phyloP scores from a whole-genome alignment of 1,140 invertebrate species.

The Drosophila insularis region DNA sequence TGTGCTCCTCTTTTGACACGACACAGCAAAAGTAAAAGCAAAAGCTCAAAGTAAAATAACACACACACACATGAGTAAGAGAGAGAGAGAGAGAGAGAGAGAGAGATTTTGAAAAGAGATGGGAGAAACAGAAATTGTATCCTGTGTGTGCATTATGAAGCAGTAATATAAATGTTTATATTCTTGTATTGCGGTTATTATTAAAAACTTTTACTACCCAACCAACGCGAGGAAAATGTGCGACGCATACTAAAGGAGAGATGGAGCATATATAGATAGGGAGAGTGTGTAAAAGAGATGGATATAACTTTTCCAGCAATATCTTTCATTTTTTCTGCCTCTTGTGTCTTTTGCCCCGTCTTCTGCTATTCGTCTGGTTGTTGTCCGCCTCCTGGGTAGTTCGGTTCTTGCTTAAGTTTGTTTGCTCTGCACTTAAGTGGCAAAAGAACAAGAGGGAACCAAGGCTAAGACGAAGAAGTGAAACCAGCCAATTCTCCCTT shows the following conservation, averaged over 20 bases:
- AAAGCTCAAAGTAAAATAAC: slow-evolving; percentile 68
- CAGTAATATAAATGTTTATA: slow-evolving; percentile 81
- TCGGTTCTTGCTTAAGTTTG: slow-evolving; percentile 57
- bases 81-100: neutral
- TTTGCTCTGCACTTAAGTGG: slow-evolving; percentile 72
- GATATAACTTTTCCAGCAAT: slow-evolving; percentile 71
- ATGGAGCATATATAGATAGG: neutral
- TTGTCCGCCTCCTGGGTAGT: slow-evolving; percentile 5
- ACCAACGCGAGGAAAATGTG: slow-evolving; percentile 29
- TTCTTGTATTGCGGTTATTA: slow-evolving; percentile 81
- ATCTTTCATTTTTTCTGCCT: slow-evolving; percentile 43
- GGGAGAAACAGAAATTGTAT: neutral
- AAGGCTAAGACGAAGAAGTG: neutral
- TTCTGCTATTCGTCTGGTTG: neutral
- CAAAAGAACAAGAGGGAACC: slow-evolving; percentile 29
- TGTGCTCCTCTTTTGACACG: slow-evolving; percentile 55
- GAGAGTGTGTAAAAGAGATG: slow-evolving; percentile 26
- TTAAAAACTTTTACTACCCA: slow-evolving; percentile 78
- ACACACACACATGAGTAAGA: slow-evolving; percentile 25
- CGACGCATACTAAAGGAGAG: neutral
- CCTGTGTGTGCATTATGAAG: slow-evolving; percentile 61
- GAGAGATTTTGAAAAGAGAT: neutral
- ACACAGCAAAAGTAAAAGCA: slow-evolving; percentile 18
- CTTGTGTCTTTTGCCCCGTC: slow-evolving; percentile 3
- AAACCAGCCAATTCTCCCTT: slow-evolving; percentile 26